These are phyloP conservation scores for Barbus barbus DNA, from an alignment of 2,113 vertebrate species.

Conservation along the genomic window DNA sequence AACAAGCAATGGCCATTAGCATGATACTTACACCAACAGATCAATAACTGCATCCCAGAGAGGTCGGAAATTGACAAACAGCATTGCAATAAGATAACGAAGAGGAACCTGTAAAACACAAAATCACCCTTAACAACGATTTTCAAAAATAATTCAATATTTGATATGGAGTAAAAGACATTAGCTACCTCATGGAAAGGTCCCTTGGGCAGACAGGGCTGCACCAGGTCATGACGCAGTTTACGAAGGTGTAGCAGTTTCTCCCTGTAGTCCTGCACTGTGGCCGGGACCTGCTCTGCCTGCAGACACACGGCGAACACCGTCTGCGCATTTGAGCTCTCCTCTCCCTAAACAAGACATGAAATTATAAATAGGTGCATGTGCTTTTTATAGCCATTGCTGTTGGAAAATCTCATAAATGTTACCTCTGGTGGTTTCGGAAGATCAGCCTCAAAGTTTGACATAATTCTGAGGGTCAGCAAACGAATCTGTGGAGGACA, in stretches of 20 bases:
- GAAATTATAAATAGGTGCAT: neutral
- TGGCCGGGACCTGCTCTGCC: slow-evolving; percentile 90
- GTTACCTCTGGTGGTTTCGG: slow-evolving; percentile 80
- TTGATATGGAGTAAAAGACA: neutral
- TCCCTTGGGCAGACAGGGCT: slow-evolving; percentile 73
- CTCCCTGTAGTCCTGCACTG: slow-evolving; percentile 91
- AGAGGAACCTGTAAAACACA: slow-evolving; percentile 83
- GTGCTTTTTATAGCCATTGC: neutral
- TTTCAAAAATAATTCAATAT: neutral
- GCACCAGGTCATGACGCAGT: slow-evolving; percentile 86
- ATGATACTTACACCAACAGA: slow-evolving; percentile 84
- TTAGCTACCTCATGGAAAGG: slow-evolving; percentile 75
- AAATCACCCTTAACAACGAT: neutral
- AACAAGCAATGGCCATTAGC: neutral
- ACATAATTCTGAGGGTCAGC: slow-evolving; percentile 88
- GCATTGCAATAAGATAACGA: slow-evolving; percentile 91
- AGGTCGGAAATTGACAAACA: slow-evolving; percentile 92
- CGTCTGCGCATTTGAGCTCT: slow-evolving; percentile 70
- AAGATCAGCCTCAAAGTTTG: slow-evolving; percentile 83
- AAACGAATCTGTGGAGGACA: slow-evolving; percentile 83
- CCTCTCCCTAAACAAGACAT: slow-evolving; percentile 74
- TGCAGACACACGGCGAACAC: slow-evolving; percentile 85
- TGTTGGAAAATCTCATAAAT: neutral
- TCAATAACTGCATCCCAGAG: slow-evolving; percentile 94
- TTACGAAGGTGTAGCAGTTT: slow-evolving; percentile 92